Conservation (phyloP, 2,888 invertebrate species). For the Saturnia japonica region DNA sequence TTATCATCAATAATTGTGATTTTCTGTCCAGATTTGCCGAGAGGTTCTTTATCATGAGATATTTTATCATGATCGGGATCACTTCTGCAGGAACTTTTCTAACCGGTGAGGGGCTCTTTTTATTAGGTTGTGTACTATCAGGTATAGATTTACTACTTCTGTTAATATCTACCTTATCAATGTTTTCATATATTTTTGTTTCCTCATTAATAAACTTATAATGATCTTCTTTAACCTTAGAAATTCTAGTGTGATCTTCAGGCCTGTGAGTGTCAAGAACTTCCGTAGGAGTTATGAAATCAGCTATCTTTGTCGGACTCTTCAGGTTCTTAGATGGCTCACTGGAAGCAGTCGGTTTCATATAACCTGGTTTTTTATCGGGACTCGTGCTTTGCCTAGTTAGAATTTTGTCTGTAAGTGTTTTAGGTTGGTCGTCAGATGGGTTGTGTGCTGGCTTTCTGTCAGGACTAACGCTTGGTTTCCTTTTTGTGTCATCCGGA, state of each 20-base stretch:
- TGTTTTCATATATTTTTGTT: slow-evolving; percentile 62
- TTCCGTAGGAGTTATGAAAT: slow-evolving; percentile 36
- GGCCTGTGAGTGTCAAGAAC: slow-evolving; percentile 42
- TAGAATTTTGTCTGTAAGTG: slow-evolving; percentile 22
- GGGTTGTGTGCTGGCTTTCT: slow-evolving; percentile 32
- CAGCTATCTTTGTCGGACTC: slow-evolving; percentile 29
- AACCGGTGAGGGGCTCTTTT: slow-evolving; percentile 38
- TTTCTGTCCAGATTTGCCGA: not conserved
- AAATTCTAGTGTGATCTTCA: slow-evolving; percentile 34
- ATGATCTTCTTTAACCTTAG: slow-evolving; percentile 55
- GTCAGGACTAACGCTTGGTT: slow-evolving; percentile 35
- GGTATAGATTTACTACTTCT: slow-evolving; percentile 18
- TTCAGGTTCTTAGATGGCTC: slow-evolving; percentile 36
- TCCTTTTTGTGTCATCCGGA: slow-evolving; percentile 24
- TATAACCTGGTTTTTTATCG: slow-evolving; percentile 55
- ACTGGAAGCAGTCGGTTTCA: slow-evolving; percentile 53
- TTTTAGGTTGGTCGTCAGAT: slow-evolving; percentile 25
- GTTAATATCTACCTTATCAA: slow-evolving; percentile 37
- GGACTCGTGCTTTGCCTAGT: slow-evolving; percentile 37
- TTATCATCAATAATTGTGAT: slow-evolving; percentile 1
- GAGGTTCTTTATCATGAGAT: not conserved
- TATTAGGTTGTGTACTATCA: slow-evolving; percentile 23
- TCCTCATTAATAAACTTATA: slow-evolving; percentile 71
- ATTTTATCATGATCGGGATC: slow-evolving; percentile 29
- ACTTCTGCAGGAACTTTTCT: slow-evolving; percentile 43